Conservation (phyloP, 2,888 invertebrate species). For the Caenorhabditis virilis region DNA sequence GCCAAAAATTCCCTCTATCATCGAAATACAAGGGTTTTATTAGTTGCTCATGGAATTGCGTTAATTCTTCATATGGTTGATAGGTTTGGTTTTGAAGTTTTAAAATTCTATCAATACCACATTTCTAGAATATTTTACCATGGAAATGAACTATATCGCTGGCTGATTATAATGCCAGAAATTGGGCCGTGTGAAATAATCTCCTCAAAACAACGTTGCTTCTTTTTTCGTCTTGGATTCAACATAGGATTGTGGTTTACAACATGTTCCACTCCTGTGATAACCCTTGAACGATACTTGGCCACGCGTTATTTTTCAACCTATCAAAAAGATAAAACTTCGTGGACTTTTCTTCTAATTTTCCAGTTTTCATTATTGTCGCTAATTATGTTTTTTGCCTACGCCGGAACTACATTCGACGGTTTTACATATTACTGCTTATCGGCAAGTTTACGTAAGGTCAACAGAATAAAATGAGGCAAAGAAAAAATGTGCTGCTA, state of each 20-base stretch:
- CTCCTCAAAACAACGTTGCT: constrained; percentile 1
- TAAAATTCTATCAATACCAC: not conserved
- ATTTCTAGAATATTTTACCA: constrained; percentile 10
- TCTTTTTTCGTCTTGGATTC: constrained; percentile 7
- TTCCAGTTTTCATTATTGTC: constrained; percentile 5
- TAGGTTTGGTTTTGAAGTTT: not conserved
- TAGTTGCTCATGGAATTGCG: constrained; percentile 9
- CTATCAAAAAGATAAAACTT: constrained; percentile 11
- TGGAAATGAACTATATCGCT: constrained; percentile 14
- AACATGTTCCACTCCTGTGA: constrained; percentile 10
- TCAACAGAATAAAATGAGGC: not conserved
- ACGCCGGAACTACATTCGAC: constrained; percentile 4
- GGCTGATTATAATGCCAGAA: constrained; percentile 8
- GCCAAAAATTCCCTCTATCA: constrained; percentile 11
- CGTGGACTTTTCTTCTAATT: constrained; percentile 1
- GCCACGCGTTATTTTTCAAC: constrained; percentile 4
- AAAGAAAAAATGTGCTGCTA: too few relatives aligned
- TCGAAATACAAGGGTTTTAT: constrained; percentile 8
- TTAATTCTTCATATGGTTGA: constrained; percentile 10
- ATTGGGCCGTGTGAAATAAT: constrained; percentile 10
- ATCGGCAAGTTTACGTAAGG: constrained; percentile 1
- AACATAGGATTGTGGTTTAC: constrained; percentile 17
- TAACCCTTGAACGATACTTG: constrained; percentile 9
- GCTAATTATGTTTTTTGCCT: constrained; percentile 3
- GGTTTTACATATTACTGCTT: constrained; percentile 11